Percentiles rank a stretch among this genome's conserved stretches.
These are phyloP conservation scores for Cydia fagiglandana DNA, from an alignment of 1,140 invertebrate species.

Conservation along the genomic window DNA sequence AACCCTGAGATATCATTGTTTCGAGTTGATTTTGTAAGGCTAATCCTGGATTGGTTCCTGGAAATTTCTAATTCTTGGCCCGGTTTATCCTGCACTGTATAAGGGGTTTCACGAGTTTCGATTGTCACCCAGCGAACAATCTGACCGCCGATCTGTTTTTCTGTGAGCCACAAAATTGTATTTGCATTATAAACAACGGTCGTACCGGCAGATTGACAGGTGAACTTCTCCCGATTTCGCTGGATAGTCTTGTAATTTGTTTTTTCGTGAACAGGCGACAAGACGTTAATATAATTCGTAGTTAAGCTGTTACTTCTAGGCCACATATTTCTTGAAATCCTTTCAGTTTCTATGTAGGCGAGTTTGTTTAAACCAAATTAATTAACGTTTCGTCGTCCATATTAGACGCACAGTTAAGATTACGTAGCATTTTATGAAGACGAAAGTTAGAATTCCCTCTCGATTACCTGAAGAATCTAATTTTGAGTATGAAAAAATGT, in stretches of 20 bases:
- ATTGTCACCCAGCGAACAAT: not conserved
- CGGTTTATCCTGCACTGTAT: not conserved
- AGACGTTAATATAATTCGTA: not conserved
- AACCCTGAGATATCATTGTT: too few relatives aligned
- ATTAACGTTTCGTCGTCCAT: not conserved
- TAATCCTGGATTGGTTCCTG: not conserved
- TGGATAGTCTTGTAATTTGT: not conserved
- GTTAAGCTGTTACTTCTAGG: not conserved
- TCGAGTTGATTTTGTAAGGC: too few relatives aligned
- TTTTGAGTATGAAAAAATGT: not conserved
- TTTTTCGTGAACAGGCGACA: not conserved
- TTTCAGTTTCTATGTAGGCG: not conserved
- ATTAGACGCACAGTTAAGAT: not conserved
- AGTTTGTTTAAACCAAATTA: not conserved
- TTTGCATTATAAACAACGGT: not conserved
- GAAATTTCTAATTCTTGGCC: not conserved
- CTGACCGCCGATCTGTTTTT: not conserved
- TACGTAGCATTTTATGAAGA: not conserved
- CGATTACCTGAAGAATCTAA: not conserved
- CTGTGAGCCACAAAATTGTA: not conserved
- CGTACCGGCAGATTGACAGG: not conserved
- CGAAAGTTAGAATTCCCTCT: not conserved
- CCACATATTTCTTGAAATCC: constrained; percentile 17
- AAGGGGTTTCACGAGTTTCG: not conserved
- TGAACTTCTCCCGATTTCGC: not conserved